A percentile compares a stretch with the other conserved stretches of the same genome.
Conservation (phyloP, 2,797 vertebrate genomes). For the Melanotaenia trifasciata region DNA sequence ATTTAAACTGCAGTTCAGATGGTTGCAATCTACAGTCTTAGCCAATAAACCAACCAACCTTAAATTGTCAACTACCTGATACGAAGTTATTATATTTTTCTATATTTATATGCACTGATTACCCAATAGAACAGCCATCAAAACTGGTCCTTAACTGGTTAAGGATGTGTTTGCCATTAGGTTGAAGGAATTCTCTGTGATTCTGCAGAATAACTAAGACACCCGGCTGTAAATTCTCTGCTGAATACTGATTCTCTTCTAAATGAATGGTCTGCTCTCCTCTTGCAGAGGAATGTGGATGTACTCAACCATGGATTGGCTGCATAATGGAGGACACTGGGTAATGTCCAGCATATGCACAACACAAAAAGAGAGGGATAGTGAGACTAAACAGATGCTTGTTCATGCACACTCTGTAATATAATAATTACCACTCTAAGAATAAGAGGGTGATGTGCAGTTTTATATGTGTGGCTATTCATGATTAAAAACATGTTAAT, state of each 20-base stretch:
- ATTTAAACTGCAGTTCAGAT: not conserved
- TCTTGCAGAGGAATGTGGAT: slow-evolving; percentile 93
- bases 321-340: slow-evolving; percentile 99
- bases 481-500: not conserved
- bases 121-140: slow-evolving; percentile 4
- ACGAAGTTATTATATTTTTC: not conserved
- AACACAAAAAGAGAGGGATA: not conserved
- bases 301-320: slow-evolving; percentile 91
- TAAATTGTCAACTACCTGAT: not conserved
- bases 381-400: slow-evolving; percentile 1
- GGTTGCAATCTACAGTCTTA: not conserved
- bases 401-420: slow-evolving; percentile 15
- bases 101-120: not conserved
- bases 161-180: slow-evolving; percentile 1
- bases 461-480: not conserved
- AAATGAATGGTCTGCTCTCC: slow-evolving; percentile 2
- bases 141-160: slow-evolving; percentile 16
- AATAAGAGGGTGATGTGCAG: not conserved
- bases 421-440: not conserved
- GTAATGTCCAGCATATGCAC: slow-evolving; percentile 76
- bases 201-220: slow-evolving; percentile 10
- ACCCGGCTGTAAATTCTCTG: slow-evolving; percentile 10
- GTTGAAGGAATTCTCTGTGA: not conserved
- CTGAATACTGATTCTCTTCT: not conserved
- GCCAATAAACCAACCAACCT: not conserved